Base-by-base conservation (phyloP, 2,113 vertebrate genomes). In the Gila orcuttii region DNA sequence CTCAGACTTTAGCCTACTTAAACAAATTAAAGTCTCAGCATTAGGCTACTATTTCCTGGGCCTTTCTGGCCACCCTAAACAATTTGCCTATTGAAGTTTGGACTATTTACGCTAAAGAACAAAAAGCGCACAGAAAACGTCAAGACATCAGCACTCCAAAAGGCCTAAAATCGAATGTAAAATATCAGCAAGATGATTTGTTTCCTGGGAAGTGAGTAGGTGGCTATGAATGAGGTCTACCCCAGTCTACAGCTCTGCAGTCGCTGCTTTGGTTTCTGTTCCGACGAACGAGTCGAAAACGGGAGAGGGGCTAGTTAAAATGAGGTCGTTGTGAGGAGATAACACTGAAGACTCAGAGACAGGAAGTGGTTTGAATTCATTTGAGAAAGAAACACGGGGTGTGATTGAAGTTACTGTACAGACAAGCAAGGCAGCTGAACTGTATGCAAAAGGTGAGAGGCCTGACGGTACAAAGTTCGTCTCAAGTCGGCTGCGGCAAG, bases 281-380 rank as follows among this genome's bases (percentile, higher is more conserved):
- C 71, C 75, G 45, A 73, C 23, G 31, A 82, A 59, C n/a, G 23
- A 73, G 60, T 55, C 69, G 42, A 71, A 15, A 82, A 85, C 0
- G 25, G 69, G 82, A 85, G 57, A 36, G 55, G 78, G 76, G n/a
- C 79, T 84, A 85, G 33, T 74, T 79, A 25, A 88, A 89, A 89
- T 82, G 60, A 89, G 85, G 86, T 85, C 64, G n/a, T 36, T 68
- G 80, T 13, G 79, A 66, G 33, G 66, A 86, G 64, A 81, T 76
- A 84, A 69, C 45, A 77, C 60, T 85, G 73, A 68, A 19, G 55
- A 33, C 79, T 83, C 60, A 85, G 83, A 82, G 75, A 71, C 80
- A 89, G 89, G 89, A 89, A 91, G 90, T 89, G 90, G 90, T 89
- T 90, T 89, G n/a, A 76, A 78, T 86, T 77, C 57, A 85, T 81